Evolutionary conservation across 2,113 vertebrate genomes (phyloP).

Genomic region (Echinops telfairi): DNA sequence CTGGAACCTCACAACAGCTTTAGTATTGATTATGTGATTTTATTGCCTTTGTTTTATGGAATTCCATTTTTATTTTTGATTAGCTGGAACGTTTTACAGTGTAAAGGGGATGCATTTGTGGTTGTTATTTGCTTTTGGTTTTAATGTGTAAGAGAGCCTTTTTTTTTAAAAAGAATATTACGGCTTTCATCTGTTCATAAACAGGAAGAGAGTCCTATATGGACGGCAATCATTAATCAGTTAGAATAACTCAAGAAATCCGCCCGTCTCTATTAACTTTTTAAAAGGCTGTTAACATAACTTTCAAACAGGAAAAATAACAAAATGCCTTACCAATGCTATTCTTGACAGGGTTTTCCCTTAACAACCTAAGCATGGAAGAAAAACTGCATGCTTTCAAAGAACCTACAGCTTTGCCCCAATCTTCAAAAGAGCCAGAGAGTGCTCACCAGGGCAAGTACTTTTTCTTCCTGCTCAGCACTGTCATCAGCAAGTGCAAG

Average conservation of each 20-base stretch:
- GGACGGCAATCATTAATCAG: neutral
- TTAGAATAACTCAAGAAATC: neutral
- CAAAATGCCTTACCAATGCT: neutral
- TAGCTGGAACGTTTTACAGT: neutral
- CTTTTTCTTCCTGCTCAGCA: neutral
- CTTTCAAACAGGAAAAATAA: neutral
- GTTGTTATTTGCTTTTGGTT: neutral
- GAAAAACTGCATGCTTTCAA: slow-evolving; percentile 3
- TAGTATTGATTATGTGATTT: too few relatives aligned
- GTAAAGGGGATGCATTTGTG: neutral
- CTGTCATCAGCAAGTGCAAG: neutral
- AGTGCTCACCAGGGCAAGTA: neutral
- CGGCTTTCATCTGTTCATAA: neutral
- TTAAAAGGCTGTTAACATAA: neutral
- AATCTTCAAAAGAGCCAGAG: slow-evolving; percentile 36
- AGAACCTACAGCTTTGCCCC: neutral
- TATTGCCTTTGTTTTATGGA: too few relatives aligned
- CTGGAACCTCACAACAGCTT: too few relatives aligned
- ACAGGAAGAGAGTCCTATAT: neutral
- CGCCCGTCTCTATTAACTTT: neutral
- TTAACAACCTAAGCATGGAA: neutral
- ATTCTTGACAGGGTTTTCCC: neutral
- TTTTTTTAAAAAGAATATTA: neutral
- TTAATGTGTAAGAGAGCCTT: neutral
- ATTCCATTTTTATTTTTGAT: too few relatives aligned